Percentiles rank a stretch among this genome's conserved stretches.
Conservation (phyloP, 2,113 vertebrate genomes). For the Sander vitreus region DNA sequence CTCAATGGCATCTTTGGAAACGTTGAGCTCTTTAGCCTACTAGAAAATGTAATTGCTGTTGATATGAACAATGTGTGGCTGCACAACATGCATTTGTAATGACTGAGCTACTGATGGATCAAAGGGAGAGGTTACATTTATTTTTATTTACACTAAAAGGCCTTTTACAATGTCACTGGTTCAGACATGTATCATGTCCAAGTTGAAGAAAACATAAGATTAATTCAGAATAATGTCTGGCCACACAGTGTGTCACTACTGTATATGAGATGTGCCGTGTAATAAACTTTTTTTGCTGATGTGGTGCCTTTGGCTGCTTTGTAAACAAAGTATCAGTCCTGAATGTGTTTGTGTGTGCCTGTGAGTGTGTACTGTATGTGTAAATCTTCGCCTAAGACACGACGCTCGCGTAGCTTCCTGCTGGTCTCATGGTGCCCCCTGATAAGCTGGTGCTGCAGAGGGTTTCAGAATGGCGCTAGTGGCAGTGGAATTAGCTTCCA, state of each 20-base stretch:
- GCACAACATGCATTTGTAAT: background rate
- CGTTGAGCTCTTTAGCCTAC: background rate
- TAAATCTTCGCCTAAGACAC: constrained; percentile 41
- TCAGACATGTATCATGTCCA: background rate
- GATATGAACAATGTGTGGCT: background rate
- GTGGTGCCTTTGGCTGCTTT: constrained; percentile 16
- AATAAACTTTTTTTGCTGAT: constrained; percentile 68
- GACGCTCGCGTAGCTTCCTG: constrained; percentile 55
- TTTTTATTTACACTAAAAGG: background rate
- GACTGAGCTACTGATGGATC: background rate
- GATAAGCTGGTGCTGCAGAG: constrained; percentile 82
- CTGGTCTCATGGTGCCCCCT: constrained; percentile 81
- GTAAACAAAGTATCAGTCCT: constrained; percentile 29
- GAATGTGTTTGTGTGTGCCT: constrained; percentile 43
- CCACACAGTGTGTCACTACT: constrained; percentile 8
- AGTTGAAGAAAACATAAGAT: background rate
- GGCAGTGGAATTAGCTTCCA: constrained; percentile 87
- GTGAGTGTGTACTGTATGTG: constrained; percentile 33
- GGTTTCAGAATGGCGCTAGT: constrained; percentile 79
- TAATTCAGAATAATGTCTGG: background rate
- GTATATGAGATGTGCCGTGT: constrained; percentile 30
- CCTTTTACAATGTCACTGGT: background rate
- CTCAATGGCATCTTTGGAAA: background rate
- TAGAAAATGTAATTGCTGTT: background rate
- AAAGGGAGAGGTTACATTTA: background rate